phyloP scores from a whole-genome alignment of 2,113 vertebrate genomes.

The Cisticola juncidis region DNA sequence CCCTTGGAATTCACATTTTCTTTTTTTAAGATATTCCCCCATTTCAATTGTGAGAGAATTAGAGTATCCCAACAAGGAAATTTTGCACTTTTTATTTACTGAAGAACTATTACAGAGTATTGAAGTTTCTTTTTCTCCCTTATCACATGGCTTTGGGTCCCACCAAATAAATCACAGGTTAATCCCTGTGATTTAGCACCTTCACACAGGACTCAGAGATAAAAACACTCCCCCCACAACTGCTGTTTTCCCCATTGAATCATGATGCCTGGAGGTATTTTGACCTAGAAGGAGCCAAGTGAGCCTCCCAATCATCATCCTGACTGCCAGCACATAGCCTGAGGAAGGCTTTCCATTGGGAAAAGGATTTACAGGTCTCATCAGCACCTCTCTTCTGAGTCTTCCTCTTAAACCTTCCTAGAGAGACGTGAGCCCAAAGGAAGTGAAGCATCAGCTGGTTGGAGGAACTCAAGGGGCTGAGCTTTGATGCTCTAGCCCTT shows the following conservation, averaged over 20 bases:
- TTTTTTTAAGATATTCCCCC: not conserved
- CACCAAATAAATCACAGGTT: not conserved
- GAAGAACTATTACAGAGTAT: not conserved
- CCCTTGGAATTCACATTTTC: fast-evolving
- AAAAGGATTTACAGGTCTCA: not conserved
- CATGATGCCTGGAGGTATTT: not conserved
- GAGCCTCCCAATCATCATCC: not conserved
- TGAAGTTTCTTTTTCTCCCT: not conserved
- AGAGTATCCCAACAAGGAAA: not conserved
- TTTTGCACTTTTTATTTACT: not conserved
- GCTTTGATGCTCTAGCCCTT: not conserved
- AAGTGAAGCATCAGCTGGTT: not conserved
- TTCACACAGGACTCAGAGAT: not conserved
- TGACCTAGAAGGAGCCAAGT: not conserved
- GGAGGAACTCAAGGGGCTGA: not conserved
- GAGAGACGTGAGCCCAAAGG: not conserved
- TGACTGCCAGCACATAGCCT: not conserved
- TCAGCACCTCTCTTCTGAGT: not conserved
- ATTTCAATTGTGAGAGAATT: not conserved
- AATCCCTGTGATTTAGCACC: not conserved
- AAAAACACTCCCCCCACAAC: not conserved
- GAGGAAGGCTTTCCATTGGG: not conserved
- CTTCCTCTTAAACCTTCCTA: not conserved
- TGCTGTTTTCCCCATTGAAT: not conserved
- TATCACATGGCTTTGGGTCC: not conserved